Evolutionary conservation across 2,888 invertebrate species (phyloP), one percentile per base, ranked within the genome.

Genomic region (Phymatocera aterrima): DNA sequence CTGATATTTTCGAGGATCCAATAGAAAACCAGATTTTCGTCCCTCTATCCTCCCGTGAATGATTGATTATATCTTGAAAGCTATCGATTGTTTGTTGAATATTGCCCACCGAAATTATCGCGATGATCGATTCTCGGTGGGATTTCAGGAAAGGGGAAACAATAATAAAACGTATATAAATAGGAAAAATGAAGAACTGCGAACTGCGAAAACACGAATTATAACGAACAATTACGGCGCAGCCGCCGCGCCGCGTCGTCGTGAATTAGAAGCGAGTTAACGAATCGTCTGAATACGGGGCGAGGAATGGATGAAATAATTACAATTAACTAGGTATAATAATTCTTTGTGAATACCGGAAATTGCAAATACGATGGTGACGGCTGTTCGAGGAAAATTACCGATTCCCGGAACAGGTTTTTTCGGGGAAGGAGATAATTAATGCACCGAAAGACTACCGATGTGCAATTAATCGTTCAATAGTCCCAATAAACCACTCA

Each of bases 51-150:
- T 54, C 18, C 40, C 64, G 15, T 28, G 61, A 37, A 48, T 77
- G 64, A 77, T 61, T 77, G 75, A 77, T 77, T 57, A 77, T 48
- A 15, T 12, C 24, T 40, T 15, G 24, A 60, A 34, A 77, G 54
- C 54, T 64, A 64, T 51, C 34, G 61, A 64, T 75, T 77, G 8
- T 64, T n/a, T 40, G 15, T 46, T 15, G 8, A 5, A 61, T 48
- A 64, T 64, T 64, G 31, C 34, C 31, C 34, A 64, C 34, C 28
- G 81, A 81, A 84, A 85, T 85, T 81, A 82, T 80, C 77, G 80
- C 80, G 84, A 85, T 85, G 84, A 75, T 78, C 34, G 72, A 64
- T 21, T 43, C 37, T 34, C 40, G 37, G 34, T 24, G 24, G 48
- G 48, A 74, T 51, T 24, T 72, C 8, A 5, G 54, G 15, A 21